Evolutionary conservation across 2,888 invertebrate genomes (phyloP), one percentile per base, ranked within the genome.

Genomic region (Ethmia dodecea): DNA sequence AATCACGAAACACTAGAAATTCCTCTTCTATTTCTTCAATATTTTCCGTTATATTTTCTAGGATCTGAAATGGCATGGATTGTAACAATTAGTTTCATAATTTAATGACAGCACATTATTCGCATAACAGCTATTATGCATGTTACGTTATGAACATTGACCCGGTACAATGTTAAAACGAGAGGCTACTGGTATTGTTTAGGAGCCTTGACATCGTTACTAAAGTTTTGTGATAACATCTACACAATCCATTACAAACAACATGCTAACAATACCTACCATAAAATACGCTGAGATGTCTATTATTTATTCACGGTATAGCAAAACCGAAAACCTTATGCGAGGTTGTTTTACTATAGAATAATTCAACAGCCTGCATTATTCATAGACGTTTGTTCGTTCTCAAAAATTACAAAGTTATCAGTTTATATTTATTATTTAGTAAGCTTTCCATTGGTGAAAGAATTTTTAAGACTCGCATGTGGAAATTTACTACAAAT

Each of bases 21-120:
- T 94, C 94, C 54, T 93, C 93, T 73, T 94, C 94, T 41, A 94
- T 93, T 72, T 94, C 94, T 66, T 94, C 93, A 39, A 94, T 89
- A 53, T 93, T 93, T 62, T 94, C 94, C 0, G 92, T 89, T 31
- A 94, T 91, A 52, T 92, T 92, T 64, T 94, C 94, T 59, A 94
- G 71, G 43, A 94, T 91, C 86, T 87, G 70, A n/a, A 49, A 58
- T 31, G 20, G 32, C 32, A 31, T 14, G 15, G 2, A 25, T 11
- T 11, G 12, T 11, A 29, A 30, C 31, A 31, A 24, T 29, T 31
- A 33, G 12, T 25, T 27, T 35, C 35, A 37, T 34, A 34, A 13
- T 25, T 11, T 11, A 22, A 22, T 26, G 26, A 26, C 26, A 26
- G 6, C 10, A 26, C 18, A 10, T n/a, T 35, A 31, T 35, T 27